Evolutionary conservation across 2,113 vertebrate genomes (phyloP), one percentile per base, ranked within the genome.

Genomic region (Catharus minimus): DNA sequence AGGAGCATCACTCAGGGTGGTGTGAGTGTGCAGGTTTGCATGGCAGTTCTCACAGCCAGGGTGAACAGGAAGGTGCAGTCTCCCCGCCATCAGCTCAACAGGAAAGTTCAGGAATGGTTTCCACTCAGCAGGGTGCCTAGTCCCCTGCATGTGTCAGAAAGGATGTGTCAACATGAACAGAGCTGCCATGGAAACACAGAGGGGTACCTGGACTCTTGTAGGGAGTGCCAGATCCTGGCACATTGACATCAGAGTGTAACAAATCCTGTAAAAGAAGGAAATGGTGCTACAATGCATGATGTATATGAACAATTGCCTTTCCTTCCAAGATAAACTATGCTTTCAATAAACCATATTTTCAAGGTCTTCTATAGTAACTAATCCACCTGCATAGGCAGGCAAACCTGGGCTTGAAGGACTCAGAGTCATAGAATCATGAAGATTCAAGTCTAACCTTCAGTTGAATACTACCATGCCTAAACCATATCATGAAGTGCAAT

Each of bases 31-130:
- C 24, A 33, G 20, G 41, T 74, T 61, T 18, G 5, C 23, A 11
- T 0, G 2, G 19, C 23, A 68, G 12, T 9, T 53, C 2, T 1
- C 28, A 47, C 9, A 41, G 28, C 3, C 20, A 21, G 9, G 3
- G 16, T 33, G 24, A 61, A 7, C 41, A 62, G 26, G 26, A 71
- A 26, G 21, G 24, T 49, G 49, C 33, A 62, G 24, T 12, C 9
- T 55, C 11, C 20, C 33, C 55, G 20, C 28, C 9, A 6, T 13
- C 30, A 32, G 4, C 30, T 64, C 20, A 41, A 71, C 24, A 22
- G 17, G 33, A 43, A 17, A 43, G 11, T 2, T 19, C 43, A 43
- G 50, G 36, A 43, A n/a, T 15, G 14, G 6, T 50, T 72, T 43
- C 43, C 32, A 32, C 36, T 72, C 26, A 43, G 8, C 21, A 57